These are phyloP conservation scores for Peribatodes rhomboidaria DNA, from an alignment of 2,888 invertebrate species.

Conservation along the genomic window DNA sequence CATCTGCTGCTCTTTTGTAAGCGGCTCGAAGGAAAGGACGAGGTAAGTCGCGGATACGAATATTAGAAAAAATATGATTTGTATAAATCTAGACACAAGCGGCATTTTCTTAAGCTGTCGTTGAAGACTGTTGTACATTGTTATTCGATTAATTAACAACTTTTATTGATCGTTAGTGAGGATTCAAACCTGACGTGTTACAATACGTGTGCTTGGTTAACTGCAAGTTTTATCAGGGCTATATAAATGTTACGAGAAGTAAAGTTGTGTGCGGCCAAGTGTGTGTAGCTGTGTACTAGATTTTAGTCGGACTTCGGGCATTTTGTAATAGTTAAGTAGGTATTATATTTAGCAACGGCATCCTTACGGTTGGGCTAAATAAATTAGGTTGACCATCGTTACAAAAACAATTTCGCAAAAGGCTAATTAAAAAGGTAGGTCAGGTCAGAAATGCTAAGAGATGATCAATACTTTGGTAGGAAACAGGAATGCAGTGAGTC, in stretches of 20 bases:
- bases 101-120: conserved; percentile 59
- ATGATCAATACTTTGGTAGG: too few relatives aligned
- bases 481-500: too few relatives aligned
- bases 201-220: conserved; percentile 38
- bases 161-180: conserved; percentile 65
- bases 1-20: conserved; percentile 75
- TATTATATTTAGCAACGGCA: conserved; percentile 6
- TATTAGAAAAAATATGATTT: conserved; percentile 54
- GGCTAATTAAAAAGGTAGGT: neutral
- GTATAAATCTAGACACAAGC: conserved; percentile 35
- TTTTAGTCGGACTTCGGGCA: neutral
- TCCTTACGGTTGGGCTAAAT: conserved; percentile 5
- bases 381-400: conserved; percentile 4
- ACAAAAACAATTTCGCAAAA: neutral
- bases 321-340: conserved; percentile 2
- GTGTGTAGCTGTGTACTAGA: too few relatives aligned
- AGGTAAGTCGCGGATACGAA: conserved; percentile 58
- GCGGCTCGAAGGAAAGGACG: conserved; percentile 66
- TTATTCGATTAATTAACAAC: conserved; percentile 46
- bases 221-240: conserved; percentile 18
- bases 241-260: conserved; percentile 19
- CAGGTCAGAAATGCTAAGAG: too few relatives aligned
- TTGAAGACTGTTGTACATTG: conserved; percentile 54
- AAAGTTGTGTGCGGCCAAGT: neutral
- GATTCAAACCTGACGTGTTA: conserved; percentile 43